phyloP scores from a whole-genome alignment of 2,797 vertebrate species.

The Synanceia verrucosa region DNA sequence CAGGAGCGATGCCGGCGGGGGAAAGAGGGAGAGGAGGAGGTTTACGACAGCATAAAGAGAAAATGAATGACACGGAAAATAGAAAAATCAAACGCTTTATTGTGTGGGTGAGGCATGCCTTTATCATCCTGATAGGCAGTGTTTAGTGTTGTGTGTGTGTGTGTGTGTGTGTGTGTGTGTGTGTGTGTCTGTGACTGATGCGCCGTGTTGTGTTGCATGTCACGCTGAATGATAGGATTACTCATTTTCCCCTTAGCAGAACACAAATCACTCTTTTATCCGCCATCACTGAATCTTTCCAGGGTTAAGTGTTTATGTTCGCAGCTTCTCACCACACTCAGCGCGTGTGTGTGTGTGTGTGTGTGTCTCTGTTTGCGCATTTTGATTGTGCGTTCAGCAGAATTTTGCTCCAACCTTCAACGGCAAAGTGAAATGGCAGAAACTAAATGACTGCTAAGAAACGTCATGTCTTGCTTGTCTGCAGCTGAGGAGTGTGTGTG shows the following conservation, averaged over 20 bases:
- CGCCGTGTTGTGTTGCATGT: constrained; percentile 78
- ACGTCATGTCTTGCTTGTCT: constrained; percentile 34
- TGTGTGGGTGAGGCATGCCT: constrained; percentile 75
- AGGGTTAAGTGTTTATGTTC: constrained; percentile 81
- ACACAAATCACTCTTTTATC: constrained; percentile 84
- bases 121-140: constrained; percentile 79
- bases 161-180: constrained; percentile 51
- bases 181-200: constrained; percentile 77
- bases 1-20: constrained; percentile 56
- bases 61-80: constrained; percentile 79
- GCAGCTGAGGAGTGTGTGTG: constrained; percentile 4
- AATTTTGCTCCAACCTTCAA: constrained; percentile 39
- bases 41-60: constrained; percentile 65
- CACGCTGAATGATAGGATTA: constrained; percentile 83
- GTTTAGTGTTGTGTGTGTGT: constrained; percentile 67
- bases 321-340: constrained; percentile 42
- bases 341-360: neutral
- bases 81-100: constrained; percentile 79
- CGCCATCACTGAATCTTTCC: constrained; percentile 82
- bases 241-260: constrained; percentile 82
- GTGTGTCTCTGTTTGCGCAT: constrained; percentile 18
- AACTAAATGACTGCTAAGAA: constrained; percentile 40
- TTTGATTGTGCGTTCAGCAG: constrained; percentile 56
- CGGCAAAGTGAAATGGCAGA: constrained; percentile 31
- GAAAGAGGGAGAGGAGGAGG: constrained; percentile 29